Evolutionary conservation across 2,113 vertebrate genomes (phyloP), one percentile per base, ranked within the genome.

Genomic region (Meleagris gallopavo): DNA sequence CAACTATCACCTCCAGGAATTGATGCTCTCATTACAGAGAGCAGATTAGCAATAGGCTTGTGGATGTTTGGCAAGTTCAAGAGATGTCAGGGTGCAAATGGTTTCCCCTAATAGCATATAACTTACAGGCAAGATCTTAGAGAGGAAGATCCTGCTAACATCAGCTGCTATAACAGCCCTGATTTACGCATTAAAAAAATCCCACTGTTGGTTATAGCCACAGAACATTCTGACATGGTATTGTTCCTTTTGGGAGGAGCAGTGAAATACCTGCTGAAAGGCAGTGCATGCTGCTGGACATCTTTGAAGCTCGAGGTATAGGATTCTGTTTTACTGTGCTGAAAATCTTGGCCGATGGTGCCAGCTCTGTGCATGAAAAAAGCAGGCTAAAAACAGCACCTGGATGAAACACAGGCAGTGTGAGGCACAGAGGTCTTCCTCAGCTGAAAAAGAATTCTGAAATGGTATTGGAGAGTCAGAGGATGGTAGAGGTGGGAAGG

Each of bases 21-120:
- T 90, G 87, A 97, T 86, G 88, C 78, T 93, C 90, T 95, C 74
- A 70, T 95, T 92, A 95, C 85, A 74, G 75, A 92, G 94, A 95
- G 71, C 74, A 86, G 85, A 71, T 87, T 73, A 93, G 80, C 79
- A 74, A 25, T 50, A 90, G 79, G 64, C 34, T 85, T 45, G 15
- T 80, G 36, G 88, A 83, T 36, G 64, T 88, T 80, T 74, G 62
- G 86, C 73, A 75, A 34, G 0, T 7, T 52, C 75, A 32, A 54
- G 66, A 90, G 78, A 76, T 27, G 21, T 62, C 36, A 34, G 58
- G 60, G 34, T 77, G 65, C 5, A 8, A 86, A 87, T n/a, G 40
- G 76, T 50, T 92, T 87, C 40, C 64, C 43, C 60, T 84, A 2
- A 6, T 73, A 91, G 96, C 90, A 80, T 50, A 54, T 18, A 46